A percentile compares a stretch with the other conserved stretches of the same genome.
Conservation (phyloP, 2,888 invertebrate species). For the Therioaphis trifolii region DNA sequence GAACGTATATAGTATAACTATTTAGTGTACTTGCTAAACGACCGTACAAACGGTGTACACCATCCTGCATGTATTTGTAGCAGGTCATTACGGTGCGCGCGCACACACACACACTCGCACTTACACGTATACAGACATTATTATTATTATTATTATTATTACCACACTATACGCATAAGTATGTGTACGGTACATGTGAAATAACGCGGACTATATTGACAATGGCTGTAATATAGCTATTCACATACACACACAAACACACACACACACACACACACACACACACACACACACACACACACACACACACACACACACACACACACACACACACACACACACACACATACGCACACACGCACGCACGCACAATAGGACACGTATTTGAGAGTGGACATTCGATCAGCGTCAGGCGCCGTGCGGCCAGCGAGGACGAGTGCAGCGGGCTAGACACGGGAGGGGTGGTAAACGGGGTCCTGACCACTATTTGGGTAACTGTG, state of each 20-base stretch:
- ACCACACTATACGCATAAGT: neutral
- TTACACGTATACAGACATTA: too few species aligned
- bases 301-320: too few species aligned
- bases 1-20: neutral
- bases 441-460: neutral
- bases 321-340: too few species aligned
- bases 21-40: neutral
- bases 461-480: neutral
- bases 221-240: too few species aligned
- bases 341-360: too few species aligned
- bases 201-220: too few species aligned
- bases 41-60: neutral
- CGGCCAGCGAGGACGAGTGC: neutral
- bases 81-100: neutral
- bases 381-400: neutral
- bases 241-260: too few species aligned
- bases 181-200: neutral
- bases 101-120: neutral
- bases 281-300: too few species aligned
- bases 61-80: neutral
- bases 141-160: neutral
- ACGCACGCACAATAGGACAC: too few species aligned
- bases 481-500: slow-evolving; percentile 23
- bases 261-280: too few species aligned
- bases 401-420: slow-evolving; percentile 28